phyloP scores from a whole-genome alignment of 2,888 invertebrate genomes.

The Dorcus hopei region DNA sequence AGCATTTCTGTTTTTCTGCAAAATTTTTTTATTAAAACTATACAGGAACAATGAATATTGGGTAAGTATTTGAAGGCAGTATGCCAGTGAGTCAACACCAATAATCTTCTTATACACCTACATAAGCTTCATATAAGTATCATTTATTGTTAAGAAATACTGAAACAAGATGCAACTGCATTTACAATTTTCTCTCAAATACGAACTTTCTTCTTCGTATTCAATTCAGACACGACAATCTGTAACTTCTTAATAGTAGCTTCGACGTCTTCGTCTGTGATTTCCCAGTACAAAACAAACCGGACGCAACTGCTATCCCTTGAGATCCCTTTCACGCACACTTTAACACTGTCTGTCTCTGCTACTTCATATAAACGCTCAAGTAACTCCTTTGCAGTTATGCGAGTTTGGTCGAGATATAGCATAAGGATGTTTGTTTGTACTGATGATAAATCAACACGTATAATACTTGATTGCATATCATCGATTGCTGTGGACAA shows the following conservation, averaged over 20 bases:
- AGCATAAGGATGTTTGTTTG: slow-evolving; percentile 78
- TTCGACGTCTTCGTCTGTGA: slow-evolving; percentile 64
- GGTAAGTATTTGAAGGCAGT: too few species aligned
- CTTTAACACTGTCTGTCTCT: slow-evolving; percentile 52
- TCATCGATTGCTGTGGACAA: slow-evolving; percentile 56
- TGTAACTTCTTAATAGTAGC: slow-evolving; percentile 68
- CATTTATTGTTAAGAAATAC: too few species aligned
- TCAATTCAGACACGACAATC: slow-evolving; percentile 64
- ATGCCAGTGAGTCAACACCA: too few species aligned
- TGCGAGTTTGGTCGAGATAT: slow-evolving; percentile 51
- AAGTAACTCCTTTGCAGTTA: slow-evolving; percentile 57
- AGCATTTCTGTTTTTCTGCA: too few species aligned
- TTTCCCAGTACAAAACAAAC: slow-evolving; percentile 69
- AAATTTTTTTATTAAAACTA: too few species aligned
- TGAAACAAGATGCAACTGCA: too few species aligned
- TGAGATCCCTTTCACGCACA: slow-evolving; percentile 59
- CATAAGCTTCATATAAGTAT: too few species aligned
- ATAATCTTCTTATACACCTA: too few species aligned
- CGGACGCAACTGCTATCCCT: slow-evolving; percentile 61
- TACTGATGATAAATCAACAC: slow-evolving; percentile 59
- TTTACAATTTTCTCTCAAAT: too few species aligned
- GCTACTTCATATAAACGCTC: slow-evolving; percentile 51
- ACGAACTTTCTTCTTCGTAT: slow-evolving; percentile 32
- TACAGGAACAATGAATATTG: too few species aligned
- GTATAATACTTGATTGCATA: slow-evolving; percentile 58